A percentile compares a stretch with the other conserved stretches of the same genome.
Conservation (phyloP, 2,888 invertebrate species). For the Drosophila mettleri region DNA sequence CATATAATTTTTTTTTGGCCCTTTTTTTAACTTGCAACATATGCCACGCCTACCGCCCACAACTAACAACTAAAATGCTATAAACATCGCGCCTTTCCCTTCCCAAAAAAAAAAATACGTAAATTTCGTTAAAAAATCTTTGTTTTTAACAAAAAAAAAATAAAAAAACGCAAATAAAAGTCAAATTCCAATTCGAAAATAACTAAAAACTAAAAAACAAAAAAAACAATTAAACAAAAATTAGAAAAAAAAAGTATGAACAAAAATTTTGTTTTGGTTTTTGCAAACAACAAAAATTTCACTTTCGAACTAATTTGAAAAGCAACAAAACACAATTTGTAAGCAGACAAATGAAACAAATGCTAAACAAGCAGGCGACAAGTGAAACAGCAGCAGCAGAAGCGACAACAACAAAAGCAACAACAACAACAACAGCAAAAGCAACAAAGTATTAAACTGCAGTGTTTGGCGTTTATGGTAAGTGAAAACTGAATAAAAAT, state of each 20-base stretch:
- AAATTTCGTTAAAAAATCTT: constrained; percentile 32
- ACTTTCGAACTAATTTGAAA: constrained; percentile 53
- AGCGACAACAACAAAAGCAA: constrained; percentile 11
- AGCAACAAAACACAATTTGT: constrained; percentile 4
- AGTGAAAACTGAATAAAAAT: constrained; percentile 21
- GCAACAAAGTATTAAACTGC: constrained; percentile 73
- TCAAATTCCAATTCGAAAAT: constrained; percentile 19
- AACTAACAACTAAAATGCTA: constrained; percentile 25
- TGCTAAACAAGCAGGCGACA: constrained; percentile 41
- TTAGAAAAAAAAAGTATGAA: constrained; percentile 13
- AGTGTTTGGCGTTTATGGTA: constrained; percentile 78
- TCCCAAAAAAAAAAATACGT: not conserved
- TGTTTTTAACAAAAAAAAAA: constrained; percentile 25
- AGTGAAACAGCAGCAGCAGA: constrained; percentile 20
- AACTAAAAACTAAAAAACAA: constrained; percentile 5
- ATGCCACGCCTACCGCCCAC: constrained; percentile 46
- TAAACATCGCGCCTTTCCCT: constrained; percentile 8
- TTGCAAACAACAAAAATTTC: constrained; percentile 41
- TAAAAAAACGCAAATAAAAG: not conserved
- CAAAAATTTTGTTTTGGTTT: constrained; percentile 55
- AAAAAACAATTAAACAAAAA: constrained; percentile 6
- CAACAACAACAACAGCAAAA: constrained; percentile 16
- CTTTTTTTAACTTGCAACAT: constrained; percentile 14
- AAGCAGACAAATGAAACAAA: constrained; percentile 26
- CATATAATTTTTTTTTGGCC: constrained; percentile 12